Conservation (phyloP, 1,140 invertebrate genomes). For the Hyposmocoma kahamanoa region DNA sequence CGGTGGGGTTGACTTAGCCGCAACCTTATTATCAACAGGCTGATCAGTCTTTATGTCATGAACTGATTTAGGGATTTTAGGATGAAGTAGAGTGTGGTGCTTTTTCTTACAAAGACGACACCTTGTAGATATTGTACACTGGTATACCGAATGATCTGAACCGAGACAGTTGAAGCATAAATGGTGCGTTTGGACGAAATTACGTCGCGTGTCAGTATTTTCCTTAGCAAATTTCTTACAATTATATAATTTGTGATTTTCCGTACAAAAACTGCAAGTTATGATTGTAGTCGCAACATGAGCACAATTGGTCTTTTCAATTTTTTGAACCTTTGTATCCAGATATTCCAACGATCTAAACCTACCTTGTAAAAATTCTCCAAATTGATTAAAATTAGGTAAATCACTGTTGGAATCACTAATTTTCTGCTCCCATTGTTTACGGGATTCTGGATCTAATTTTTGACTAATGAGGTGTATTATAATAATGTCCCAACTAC, state of each 20-base stretch:
- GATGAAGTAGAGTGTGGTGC: conserved; percentile 18
- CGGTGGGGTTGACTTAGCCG: no score
- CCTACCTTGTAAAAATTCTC: conserved; percentile 19
- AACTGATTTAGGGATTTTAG: no score
- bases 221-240: conserved; percentile 21
- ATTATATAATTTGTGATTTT: conserved; percentile 18
- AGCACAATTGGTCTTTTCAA: no score
- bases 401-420: conserved; percentile 18
- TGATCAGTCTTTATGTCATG: no score
- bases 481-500: conserved; percentile 8
- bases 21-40: no score
- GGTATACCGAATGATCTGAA: no score
- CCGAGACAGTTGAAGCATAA: conserved; percentile 26
- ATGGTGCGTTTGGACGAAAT: conserved; percentile 20
- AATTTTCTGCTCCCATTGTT: conserved; percentile 24
- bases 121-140: no score
- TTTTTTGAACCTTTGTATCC: no score
- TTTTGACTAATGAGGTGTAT: conserved; percentile 22
- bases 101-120: conserved; percentile 17
- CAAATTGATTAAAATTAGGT: conserved; percentile 15
- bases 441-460: conserved; percentile 25
- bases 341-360: conserved; percentile 20
- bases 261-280: conserved; percentile 18
- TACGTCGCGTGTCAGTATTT: conserved; percentile 5
- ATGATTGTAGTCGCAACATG: no score